Evolutionary conservation across 2,113 vertebrate genomes (phyloP), one percentile per base, ranked within the genome.

Genomic region (Bubo blakistoni): DNA sequence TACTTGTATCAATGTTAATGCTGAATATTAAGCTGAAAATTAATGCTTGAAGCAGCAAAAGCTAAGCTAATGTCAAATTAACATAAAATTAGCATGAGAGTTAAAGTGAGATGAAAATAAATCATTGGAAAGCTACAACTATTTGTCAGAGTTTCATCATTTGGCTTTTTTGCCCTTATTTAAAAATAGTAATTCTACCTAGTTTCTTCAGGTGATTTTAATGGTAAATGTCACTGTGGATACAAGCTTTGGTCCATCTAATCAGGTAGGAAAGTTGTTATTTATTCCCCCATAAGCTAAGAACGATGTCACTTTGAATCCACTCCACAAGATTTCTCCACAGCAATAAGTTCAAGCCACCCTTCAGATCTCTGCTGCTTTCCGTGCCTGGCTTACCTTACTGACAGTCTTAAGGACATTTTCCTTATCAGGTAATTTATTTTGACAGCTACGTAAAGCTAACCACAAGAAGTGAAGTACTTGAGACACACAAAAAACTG

Each of bases 1-100:
- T 30, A 88, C 22, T 87, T 70, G 15, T 86, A 91, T 51, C 49
- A 80, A 44, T 91, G 96, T 97, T 97, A 97, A 95, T 97, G 96
- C 94, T 92, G 67, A 95, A 77, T 74, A 95, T 92, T 95, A 97
- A 92, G 95, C 83, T 82, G 92, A 86, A 95, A 94, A 97, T 94
- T 94, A 96, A 96, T 83, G 90, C 91, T 95, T 89, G 63, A 96
- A 96, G 94, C 96, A 97, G 96, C 91, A 91, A 95, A 89, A 92
- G 90, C 58, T 96, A 92, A 93, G 87, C 55, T 95, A 81, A 96
- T 91, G 81, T 94, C 76, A 97, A 97, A 97, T 76, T 88, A 96
- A 97, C 96, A 96, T 62, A 95, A 96, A 96, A 96, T 90, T 84
- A 96, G 95, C 86, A 97, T 94, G 89, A 90, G 19, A 67, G 95